phyloP scores from a whole-genome alignment of 2,797 vertebrate genomes.

The Phataginus tricuspis region DNA sequence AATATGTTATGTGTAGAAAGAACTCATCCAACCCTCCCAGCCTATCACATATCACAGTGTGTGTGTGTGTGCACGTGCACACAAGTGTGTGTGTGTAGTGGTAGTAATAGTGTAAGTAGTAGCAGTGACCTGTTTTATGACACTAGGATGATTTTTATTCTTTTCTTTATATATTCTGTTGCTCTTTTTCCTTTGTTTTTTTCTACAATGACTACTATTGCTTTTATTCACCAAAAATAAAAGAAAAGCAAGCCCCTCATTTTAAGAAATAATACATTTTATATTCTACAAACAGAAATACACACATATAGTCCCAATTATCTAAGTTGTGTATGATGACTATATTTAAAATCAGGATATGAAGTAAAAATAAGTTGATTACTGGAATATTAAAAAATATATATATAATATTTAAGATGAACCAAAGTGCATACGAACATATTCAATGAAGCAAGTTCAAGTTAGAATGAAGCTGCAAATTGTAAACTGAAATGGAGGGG shows the following conservation, averaged over 20 bases:
- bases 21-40: not conserved
- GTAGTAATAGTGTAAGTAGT: too few relatives aligned
- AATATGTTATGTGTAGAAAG: not conserved
- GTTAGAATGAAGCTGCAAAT: not conserved
- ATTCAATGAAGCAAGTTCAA: not conserved
- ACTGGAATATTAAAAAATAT: not conserved
- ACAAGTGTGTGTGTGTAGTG: too few relatives aligned
- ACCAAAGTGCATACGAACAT: not conserved
- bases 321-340: not conserved
- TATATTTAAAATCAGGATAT: not conserved
- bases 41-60: not conserved
- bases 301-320: not conserved
- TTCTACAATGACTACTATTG: not conserved
- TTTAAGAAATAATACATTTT: not conserved
- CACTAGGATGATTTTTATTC: not conserved
- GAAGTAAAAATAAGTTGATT: not conserved
- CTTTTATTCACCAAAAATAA: slow-evolving; percentile 5
- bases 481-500: not conserved
- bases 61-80: not conserved
- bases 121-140: not conserved
- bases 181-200: not conserved
- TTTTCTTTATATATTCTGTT: not conserved
- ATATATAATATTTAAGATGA: not conserved
- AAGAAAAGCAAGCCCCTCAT: not conserved
- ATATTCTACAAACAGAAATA: not conserved